Percentiles rank a stretch among this genome's conserved stretches.
These are phyloP conservation scores for Amazona guildingii DNA, from an alignment of 2,113 vertebrate species.

Conservation along the genomic window DNA sequence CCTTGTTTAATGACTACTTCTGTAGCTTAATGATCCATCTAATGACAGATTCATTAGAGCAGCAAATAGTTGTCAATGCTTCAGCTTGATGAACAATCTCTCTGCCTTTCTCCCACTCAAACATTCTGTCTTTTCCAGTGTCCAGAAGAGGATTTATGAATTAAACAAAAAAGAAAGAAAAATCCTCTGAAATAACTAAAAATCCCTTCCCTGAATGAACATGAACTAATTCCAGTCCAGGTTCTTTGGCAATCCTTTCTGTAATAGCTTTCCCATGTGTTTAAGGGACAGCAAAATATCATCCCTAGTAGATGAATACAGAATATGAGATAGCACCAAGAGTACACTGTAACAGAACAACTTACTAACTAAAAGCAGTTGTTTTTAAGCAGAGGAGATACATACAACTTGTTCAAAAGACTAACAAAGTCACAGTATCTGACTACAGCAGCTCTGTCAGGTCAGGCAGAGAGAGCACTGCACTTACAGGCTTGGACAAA, in stretches of 20 bases:
- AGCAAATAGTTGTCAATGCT: not conserved
- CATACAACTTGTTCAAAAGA: not conserved
- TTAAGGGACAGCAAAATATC: not conserved
- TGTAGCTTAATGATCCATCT: not conserved
- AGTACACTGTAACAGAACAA: accelerated
- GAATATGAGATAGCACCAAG: not conserved
- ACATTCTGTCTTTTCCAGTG: not conserved
- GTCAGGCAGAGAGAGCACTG: not conserved
- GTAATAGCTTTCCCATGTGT: not conserved
- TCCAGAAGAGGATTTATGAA: not conserved
- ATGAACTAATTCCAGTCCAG: not conserved
- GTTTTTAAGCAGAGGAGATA: not conserved
- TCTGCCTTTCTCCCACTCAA: not conserved
- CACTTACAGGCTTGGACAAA: not conserved
- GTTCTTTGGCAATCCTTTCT: not conserved
- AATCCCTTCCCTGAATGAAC: not conserved
- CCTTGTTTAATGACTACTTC: not conserved
- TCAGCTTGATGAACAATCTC: not conserved
- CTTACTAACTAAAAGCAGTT: not conserved
- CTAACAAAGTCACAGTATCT: not conserved
- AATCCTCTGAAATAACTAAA: not conserved
- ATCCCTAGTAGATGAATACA: not conserved
- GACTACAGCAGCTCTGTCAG: not conserved
- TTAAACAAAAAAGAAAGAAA: not conserved
- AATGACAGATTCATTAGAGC: not conserved